Conservation (phyloP, 2,113 vertebrate species). For the Megalops atlanticus region DNA sequence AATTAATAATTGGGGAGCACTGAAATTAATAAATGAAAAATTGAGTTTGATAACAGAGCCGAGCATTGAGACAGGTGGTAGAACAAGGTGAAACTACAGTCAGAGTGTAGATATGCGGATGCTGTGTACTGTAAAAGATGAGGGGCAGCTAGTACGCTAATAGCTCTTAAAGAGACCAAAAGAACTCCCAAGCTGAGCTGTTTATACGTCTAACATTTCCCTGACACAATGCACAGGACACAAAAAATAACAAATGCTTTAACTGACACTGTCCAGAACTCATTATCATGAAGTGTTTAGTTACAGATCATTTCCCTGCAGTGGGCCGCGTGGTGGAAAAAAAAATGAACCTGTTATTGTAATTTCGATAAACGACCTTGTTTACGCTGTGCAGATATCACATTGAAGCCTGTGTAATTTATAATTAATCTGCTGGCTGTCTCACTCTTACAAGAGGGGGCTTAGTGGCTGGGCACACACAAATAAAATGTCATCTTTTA, state of each 20-base stretch:
- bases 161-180: not conserved
- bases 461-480: not conserved
- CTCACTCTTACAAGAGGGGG: constrained; percentile 15
- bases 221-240: not conserved
- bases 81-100: not conserved
- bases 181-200: not conserved
- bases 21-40: not conserved
- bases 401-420: constrained; percentile 15
- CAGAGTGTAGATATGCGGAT: not conserved
- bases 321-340: not conserved
- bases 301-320: not conserved
- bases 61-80: not conserved
- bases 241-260: not conserved
- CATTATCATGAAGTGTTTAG: not conserved
- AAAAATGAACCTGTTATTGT: not conserved
- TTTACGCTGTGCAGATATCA: not conserved
- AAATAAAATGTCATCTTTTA: constrained; percentile 2
- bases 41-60: not conserved
- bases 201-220: not conserved
- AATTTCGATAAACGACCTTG: constrained; percentile 1
- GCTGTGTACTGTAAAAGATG: not conserved
- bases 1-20: not conserved
- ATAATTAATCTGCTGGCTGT: constrained; percentile 22
- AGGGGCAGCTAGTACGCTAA: not conserved
- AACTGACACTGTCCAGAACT: not conserved